Evolutionary conservation across 2,888 invertebrate species (phyloP).

Genomic region (Paralinhomoeus sp.): DNA sequence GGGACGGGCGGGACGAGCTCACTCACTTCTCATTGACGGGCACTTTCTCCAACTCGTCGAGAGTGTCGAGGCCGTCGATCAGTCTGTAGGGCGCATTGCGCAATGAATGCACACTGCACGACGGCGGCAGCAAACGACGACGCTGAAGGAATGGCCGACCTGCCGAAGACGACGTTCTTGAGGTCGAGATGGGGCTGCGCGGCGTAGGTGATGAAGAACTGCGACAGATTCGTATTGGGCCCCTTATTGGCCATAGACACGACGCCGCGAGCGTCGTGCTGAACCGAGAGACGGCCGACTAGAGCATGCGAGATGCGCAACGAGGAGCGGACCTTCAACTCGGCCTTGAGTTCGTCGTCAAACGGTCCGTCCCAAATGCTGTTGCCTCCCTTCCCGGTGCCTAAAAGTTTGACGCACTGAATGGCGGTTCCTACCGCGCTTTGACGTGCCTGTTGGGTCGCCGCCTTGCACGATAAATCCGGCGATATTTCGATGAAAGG

Average conservation of each 20-base stretch:
- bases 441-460: slow-evolving; percentile 40
- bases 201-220: slow-evolving; percentile 85
- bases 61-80: slow-evolving; percentile 81
- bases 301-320: too few species aligned
- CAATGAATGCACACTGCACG: too few species aligned
- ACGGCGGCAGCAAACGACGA: background rate
- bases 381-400: slow-evolving; percentile 82
- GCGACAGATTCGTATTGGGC: slow-evolving; percentile 86
- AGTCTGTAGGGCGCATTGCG: slow-evolving; percentile 41
- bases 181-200: slow-evolving; percentile 83
- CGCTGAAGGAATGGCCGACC: slow-evolving; percentile 35
- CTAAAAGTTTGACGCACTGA: slow-evolving; percentile 26
- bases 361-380: slow-evolving; percentile 91
- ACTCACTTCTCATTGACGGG: slow-evolving; percentile 60
- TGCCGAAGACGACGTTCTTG: slow-evolving; percentile 89
- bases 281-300: background rate
- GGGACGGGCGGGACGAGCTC: too few species aligned
- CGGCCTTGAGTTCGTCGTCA: slow-evolving; percentile 88
- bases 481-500: slow-evolving; percentile 55
- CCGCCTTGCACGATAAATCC: slow-evolving; percentile 55
- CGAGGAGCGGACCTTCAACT: slow-evolving; percentile 45
- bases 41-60: slow-evolving; percentile 84
- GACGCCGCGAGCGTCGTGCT: slow-evolving; percentile 63
- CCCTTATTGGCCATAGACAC: slow-evolving; percentile 97
- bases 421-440: slow-evolving; percentile 3